Percentiles rank a stretch among this genome's conserved stretches.
Conservation (phyloP, 1,140 invertebrate species). For the Anoplophora glabripennis region DNA sequence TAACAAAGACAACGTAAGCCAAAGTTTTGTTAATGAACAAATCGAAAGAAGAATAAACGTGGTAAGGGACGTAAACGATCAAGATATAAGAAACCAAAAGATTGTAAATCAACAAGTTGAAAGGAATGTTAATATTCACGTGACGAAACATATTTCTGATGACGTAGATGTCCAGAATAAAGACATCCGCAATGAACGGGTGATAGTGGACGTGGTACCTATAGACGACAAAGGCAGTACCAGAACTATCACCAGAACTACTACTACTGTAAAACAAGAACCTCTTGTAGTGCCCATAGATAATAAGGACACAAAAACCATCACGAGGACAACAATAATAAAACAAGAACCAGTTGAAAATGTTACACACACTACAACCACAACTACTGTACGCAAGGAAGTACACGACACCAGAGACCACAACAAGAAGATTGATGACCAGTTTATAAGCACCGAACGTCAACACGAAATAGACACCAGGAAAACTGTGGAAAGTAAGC, state of each 20-base stretch:
- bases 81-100: conserved; percentile 1
- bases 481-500: neutral
- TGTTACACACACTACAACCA: neutral
- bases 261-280: conserved; percentile 10
- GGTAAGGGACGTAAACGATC: too few relatives aligned
- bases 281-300: conserved; percentile 13
- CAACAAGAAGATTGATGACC: conserved; percentile 11
- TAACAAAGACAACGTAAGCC: conserved; percentile 1
- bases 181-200: too few relatives aligned
- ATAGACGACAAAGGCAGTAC: conserved; percentile 3
- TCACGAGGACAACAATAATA: neutral
- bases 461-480: conserved; percentile 26
- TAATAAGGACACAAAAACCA: neutral
- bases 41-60: neutral
- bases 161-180: too few relatives aligned
- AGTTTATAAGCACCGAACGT: conserved; percentile 28
- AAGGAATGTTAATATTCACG: neutral
- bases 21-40: neutral
- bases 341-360: neutral
- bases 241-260: conserved; percentile 17
- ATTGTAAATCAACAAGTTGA: conserved; percentile 7
- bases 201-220: neutral
- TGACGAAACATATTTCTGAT: neutral
- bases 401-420: neutral
- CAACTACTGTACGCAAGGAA: neutral